Evolutionary conservation across 1,140 invertebrate species (phyloP), one percentile per base, ranked within the genome.

Genomic region (Vanessa atalanta): DNA sequence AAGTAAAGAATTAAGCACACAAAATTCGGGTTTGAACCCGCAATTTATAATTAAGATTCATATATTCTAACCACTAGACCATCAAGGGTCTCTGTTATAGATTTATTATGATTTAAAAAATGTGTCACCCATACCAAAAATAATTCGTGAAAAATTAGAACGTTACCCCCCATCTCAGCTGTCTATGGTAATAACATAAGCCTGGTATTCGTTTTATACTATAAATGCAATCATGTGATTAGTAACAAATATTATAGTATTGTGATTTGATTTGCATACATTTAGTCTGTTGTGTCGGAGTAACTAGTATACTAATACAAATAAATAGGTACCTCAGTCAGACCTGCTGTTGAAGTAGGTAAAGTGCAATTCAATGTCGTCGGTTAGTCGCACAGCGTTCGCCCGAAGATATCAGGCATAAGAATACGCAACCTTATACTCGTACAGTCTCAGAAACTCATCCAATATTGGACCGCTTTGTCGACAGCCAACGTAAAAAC

Each of bases 191-290:
- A 43, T 61, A 37, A 43, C 57, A 61, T 37, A 43, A 61, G 37
- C 15, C 23, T 37, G 57, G 26, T n/a, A 61, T 37, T 61, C 37
- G 20, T 16, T 23, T 57, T 23, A 16, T 26, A 15, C 48, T 51
- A 51, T 15, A 51, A 51, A 51, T 37, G 31, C 57, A 37, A 37
- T 37, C 31, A 61, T 5, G 1, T 61, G 14, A 37, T 11, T 12
- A 57, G 53, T 23, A 57, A 0, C 53, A 9, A 57, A 3, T 26
- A 16, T 53, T n/a, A 26, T 13, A 23, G 53, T 23, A 13, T 20
- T 23, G 13, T 23, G 53, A 57, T 57, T 57, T 23, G 53, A 57
- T 57, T 57, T 13, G 20, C 53, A 57, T 57, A 57, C 20, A 57
- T 55, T 7, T 20, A 15, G 16, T 57, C 23, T 57, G 13, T 23